Evolutionary conservation across 2,797 vertebrate genomes (phyloP).

Genomic region (Coreius guichenoti): DNA sequence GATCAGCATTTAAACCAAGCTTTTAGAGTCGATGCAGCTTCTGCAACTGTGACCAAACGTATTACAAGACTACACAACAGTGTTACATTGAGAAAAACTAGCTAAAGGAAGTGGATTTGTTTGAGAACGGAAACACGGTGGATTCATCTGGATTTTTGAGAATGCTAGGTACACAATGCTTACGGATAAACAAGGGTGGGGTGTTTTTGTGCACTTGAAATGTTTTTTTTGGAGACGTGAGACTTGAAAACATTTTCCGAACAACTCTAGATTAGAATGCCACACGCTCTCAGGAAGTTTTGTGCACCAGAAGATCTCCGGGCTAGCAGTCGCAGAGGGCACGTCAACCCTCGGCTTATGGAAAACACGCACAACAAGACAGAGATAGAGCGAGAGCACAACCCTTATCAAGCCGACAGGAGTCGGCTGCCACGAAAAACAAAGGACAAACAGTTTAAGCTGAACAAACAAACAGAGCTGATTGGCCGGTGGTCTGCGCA

Average conservation of each 20-base stretch:
- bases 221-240: background rate
- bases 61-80: conserved; percentile 58
- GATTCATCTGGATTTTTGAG: conserved; percentile 38
- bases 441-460: conserved; percentile 81
- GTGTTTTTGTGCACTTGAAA: background rate
- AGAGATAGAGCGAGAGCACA: conserved; percentile 55
- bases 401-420: conserved; percentile 70
- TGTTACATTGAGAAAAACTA: conserved; percentile 43
- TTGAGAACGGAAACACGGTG: conserved; percentile 46
- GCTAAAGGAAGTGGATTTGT: conserved; percentile 43
- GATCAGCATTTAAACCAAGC: conserved; percentile 44
- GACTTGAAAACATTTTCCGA: background rate
- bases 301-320: conserved; percentile 71
- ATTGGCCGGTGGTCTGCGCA: conserved; percentile 69
- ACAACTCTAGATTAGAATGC: background rate
- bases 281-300: conserved; percentile 55
- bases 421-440: conserved; percentile 71
- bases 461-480: conserved; percentile 79
- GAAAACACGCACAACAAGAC: conserved; percentile 42
- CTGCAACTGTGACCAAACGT: conserved; percentile 54
- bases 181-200: background rate
- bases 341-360: conserved; percentile 70
- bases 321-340: conserved; percentile 73
- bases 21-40: conserved; percentile 45
- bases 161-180: conserved; percentile 32